Evolutionary conservation across 1,140 invertebrate genomes (phyloP).

Genomic region (Trachymyrmex cornetzi): DNA sequence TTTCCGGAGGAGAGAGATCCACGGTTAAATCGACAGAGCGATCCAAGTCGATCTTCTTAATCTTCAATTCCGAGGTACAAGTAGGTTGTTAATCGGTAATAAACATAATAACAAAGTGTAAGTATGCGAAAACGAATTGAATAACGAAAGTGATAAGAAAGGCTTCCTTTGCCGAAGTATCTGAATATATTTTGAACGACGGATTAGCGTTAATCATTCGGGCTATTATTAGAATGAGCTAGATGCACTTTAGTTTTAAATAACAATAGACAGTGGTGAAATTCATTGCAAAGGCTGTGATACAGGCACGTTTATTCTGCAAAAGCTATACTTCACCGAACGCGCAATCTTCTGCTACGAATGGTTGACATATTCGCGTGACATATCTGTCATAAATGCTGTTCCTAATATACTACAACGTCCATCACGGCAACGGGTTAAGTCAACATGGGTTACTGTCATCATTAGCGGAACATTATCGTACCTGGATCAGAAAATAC

Average conservation of each 20-base stretch:
- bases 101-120: constrained; percentile 30
- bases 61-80: constrained; percentile 5
- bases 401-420: constrained; percentile 69
- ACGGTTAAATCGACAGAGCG: constrained; percentile 62
- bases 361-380: constrained; percentile 19
- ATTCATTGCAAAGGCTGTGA: not conserved
- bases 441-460: constrained; percentile 77
- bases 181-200: not conserved
- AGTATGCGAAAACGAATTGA: not conserved
- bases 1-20: constrained; percentile 68
- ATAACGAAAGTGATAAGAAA: constrained; percentile 6
- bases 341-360: constrained; percentile 40
- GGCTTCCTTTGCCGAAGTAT: not conserved
- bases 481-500: constrained; percentile 40
- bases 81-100: constrained; percentile 22
- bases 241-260: not conserved
- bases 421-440: constrained; percentile 66
- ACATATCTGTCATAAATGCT: constrained; percentile 62
- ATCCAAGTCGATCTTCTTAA: constrained; percentile 36
- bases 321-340: not conserved
- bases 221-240: not conserved
- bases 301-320: not conserved
- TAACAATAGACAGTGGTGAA: not conserved
- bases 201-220: not conserved
- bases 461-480: constrained; percentile 76